These are phyloP conservation scores for Tokudaia muenninki DNA, from an alignment of 2,797 vertebrate genomes.

Conservation along the genomic window DNA sequence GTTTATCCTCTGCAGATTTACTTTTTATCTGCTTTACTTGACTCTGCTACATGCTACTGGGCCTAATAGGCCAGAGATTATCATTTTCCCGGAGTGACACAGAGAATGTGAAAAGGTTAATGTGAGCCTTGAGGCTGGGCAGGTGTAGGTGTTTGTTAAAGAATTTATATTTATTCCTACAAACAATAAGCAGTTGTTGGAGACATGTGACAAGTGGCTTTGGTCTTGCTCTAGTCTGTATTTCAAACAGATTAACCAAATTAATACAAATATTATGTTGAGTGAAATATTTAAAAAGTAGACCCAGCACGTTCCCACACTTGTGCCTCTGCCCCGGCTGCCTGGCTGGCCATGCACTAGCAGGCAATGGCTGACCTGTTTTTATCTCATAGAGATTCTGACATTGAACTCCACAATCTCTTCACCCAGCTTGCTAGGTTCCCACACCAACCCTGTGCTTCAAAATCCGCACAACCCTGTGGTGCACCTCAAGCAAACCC, in stretches of 20 bases:
- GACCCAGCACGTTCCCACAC: no score
- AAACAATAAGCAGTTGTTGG: neutral
- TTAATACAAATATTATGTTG: neutral
- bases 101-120: neutral
- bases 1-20: neutral
- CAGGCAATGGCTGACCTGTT: no score
- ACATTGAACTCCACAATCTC: no score
- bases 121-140: neutral
- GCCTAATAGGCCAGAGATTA: neutral
- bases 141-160: neutral
- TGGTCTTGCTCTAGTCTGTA: neutral
- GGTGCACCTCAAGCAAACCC: no score
- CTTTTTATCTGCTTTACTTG: neutral
- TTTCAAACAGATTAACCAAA: conserved; percentile 2
- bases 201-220: neutral
- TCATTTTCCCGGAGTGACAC: neutral
- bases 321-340: no score
- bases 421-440: no score
- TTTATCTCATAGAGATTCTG: no score
- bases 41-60: neutral
- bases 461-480: no score
- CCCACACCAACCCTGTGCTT: no score
- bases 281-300: no score
- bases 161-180: neutral
- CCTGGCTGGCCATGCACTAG: no score